A percentile compares a stretch with the other conserved stretches of the same genome.
phyloP scores from a whole-genome alignment of 2,888 invertebrate species.

The Ectemnius lituratus region DNA sequence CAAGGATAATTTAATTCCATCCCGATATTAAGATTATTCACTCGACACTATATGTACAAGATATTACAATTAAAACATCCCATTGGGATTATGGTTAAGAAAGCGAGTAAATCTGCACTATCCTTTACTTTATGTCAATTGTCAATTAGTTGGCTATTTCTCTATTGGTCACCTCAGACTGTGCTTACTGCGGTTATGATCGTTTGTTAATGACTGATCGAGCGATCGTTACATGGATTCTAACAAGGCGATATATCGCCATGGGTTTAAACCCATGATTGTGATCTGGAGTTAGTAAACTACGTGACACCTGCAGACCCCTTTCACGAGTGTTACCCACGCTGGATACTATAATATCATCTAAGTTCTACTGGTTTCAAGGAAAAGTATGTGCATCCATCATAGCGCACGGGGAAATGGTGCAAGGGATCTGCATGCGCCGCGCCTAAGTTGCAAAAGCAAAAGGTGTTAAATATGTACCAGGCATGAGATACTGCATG shows the following conservation, averaged over 20 bases:
- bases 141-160: not conserved
- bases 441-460: slow-evolving; percentile 40
- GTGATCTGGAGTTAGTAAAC: slow-evolving; percentile 52
- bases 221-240: not conserved
- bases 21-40: slow-evolving; percentile 3
- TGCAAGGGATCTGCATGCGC: slow-evolving; percentile 29
- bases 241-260: not conserved
- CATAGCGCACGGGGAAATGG: not conserved
- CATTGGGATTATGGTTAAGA: not conserved
- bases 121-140: not conserved
- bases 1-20: not conserved
- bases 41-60: not conserved
- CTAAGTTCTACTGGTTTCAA: not conserved
- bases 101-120: slow-evolving; percentile 1
- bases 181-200: not conserved
- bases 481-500: slow-evolving; percentile 98
- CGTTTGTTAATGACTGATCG: not conserved
- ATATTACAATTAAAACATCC: not conserved
- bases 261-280: not conserved
- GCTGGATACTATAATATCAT: not conserved
- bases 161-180: not conserved
- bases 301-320: slow-evolving; percentile 40
- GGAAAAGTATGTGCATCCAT: not conserved
- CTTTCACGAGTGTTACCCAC: not conserved
- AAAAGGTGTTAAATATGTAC: slow-evolving; percentile 79